Conservation (phyloP, 2,888 invertebrate genomes). For the Phyllotreta striolata region DNA sequence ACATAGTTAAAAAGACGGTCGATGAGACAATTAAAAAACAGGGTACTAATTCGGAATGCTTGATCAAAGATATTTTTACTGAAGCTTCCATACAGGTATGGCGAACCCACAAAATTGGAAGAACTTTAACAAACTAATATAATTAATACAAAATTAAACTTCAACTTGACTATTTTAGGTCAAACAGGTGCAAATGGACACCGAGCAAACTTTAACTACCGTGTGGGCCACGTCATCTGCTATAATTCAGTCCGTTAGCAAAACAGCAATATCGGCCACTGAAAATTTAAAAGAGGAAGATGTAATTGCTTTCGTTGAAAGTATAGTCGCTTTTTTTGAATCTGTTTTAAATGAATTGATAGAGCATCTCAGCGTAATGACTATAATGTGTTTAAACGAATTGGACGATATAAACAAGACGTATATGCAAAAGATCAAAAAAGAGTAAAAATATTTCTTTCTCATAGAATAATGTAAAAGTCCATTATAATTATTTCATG, state of each 20-base stretch:
- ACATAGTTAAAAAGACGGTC: background rate
- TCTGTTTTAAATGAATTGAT: conserved; percentile 1
- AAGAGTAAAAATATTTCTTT: no score
- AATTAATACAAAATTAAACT: background rate
- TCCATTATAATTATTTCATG: no score
- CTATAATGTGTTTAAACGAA: background rate
- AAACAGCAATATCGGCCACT: background rate
- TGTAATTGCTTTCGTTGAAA: background rate
- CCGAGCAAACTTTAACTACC: conserved; percentile 1
- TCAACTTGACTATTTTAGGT: conserved; percentile 6
- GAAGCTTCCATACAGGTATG: conserved; percentile 7
- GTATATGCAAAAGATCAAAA: no score
- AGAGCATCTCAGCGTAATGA: conserved; percentile 4
- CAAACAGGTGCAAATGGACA: conserved; percentile 5
- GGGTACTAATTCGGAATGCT: background rate
- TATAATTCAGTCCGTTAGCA: conserved; percentile 3
- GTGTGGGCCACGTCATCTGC: conserved; percentile 8
- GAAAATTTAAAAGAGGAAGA: background rate
- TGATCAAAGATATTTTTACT: background rate
- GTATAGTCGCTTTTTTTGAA: background rate
- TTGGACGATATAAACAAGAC: no score
- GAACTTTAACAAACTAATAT: no score
- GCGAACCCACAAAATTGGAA: no score
- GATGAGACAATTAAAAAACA: background rate
- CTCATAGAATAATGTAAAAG: no score